A percentile compares a stretch with the other conserved stretches of the same genome.
phyloP scores from a whole-genome alignment of 2,797 vertebrate species.

The Borostomias antarcticus region DNA sequence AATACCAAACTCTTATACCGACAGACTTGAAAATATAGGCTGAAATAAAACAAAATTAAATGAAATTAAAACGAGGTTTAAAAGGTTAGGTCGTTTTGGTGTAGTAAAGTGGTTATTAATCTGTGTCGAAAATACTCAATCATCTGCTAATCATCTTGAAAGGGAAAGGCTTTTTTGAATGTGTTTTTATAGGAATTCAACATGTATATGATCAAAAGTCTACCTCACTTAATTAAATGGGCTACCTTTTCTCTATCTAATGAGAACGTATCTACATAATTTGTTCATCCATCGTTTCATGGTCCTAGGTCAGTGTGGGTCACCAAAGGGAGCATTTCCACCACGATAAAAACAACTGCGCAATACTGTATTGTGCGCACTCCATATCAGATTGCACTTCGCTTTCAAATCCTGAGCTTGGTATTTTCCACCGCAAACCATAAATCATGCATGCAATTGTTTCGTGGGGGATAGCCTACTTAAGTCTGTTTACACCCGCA shows the following conservation, averaged over 20 bases:
- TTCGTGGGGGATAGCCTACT: not conserved
- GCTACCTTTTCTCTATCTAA: not conserved
- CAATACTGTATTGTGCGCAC: not conserved
- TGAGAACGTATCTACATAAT: not conserved
- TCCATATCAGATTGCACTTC: not conserved
- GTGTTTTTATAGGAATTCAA: not conserved
- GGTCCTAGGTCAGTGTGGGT: too few species aligned
- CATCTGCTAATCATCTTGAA: not conserved
- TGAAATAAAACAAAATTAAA: too few species aligned
- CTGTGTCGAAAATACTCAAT: not conserved
- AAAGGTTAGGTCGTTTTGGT: not conserved
- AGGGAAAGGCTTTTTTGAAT: not conserved
- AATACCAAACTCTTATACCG: not conserved
- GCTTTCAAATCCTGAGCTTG: not conserved
- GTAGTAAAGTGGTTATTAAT: not conserved
- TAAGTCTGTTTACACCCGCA: constrained; percentile 1
- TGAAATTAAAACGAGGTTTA: too few species aligned
- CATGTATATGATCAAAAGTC: too few species aligned
- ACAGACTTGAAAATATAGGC: not conserved
- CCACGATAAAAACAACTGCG: constrained; percentile 15
- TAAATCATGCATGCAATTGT: not conserved
- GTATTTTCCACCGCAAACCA: not conserved
- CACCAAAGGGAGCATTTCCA: too few species aligned
- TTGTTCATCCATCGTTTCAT: not conserved
- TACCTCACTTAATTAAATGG: too few species aligned